Conservation (phyloP, 2,797 vertebrate genomes). For the Thripadectes ignobilis region DNA sequence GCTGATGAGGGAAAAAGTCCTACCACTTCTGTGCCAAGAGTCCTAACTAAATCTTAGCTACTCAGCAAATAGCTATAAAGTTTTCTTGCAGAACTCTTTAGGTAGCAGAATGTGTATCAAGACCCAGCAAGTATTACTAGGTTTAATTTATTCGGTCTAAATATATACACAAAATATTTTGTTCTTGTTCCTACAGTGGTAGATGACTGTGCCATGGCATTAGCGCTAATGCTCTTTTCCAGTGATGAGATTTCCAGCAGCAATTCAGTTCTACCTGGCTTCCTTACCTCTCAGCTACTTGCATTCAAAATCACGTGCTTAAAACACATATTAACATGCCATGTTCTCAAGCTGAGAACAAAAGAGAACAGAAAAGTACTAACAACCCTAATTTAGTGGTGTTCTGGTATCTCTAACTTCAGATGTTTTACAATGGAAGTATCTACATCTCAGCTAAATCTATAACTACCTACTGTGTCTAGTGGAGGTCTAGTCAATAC, state of each 20-base stretch:
- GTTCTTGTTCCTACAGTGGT: background rate
- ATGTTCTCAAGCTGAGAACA: rapidly evolving
- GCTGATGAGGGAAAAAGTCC: background rate
- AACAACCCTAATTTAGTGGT: background rate
- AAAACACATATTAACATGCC: background rate
- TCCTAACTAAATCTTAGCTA: background rate
- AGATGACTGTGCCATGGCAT: background rate
- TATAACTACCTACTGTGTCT: background rate
- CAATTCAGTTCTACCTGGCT: background rate
- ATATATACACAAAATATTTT: background rate
- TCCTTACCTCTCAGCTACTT: background rate
- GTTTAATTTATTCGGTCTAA: background rate
- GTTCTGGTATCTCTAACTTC: background rate
- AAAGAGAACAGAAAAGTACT: background rate
- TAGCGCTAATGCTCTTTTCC: background rate
- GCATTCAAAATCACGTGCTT: background rate
- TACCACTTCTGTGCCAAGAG: background rate
- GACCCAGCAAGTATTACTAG: background rate
- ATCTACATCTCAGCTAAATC: background rate
- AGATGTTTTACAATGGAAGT: background rate
- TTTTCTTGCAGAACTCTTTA: background rate
- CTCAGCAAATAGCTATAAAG: background rate
- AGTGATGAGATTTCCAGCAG: background rate
- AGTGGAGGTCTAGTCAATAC: background rate
- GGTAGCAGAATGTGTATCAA: background rate